A percentile compares a stretch with the other conserved stretches of the same genome.
phyloP scores from a whole-genome alignment of 1,140 invertebrate species.

The Drosophila suzukii region DNA sequence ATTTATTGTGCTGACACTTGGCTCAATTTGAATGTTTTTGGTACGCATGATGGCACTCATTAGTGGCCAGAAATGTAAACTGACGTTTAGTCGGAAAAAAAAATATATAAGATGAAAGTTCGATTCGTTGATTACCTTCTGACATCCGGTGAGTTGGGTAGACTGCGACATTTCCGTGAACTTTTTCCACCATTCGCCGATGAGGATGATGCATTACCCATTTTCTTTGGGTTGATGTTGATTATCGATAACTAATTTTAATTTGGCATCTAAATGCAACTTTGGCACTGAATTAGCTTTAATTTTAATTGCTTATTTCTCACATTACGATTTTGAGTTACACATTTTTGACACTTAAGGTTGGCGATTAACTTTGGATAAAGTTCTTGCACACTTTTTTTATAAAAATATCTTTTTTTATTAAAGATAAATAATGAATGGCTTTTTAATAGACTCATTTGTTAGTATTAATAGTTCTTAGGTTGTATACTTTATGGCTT shows the following conservation, averaged over 20 bases:
- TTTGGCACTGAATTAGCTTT: constrained; percentile 64
- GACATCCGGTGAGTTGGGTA: constrained; percentile 89
- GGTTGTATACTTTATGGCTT: constrained; percentile 23
- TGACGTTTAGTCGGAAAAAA: constrained; percentile 36
- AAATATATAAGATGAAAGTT: constrained; percentile 6
- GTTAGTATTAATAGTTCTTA: neutral
- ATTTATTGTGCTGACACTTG: constrained; percentile 76
- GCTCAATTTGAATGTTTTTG: constrained; percentile 56
- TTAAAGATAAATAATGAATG: constrained; percentile 1
- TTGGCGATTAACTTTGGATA: neutral
- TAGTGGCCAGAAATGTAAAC: constrained; percentile 51
- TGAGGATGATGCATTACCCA: constrained; percentile 86
- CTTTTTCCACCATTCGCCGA: constrained; percentile 70
- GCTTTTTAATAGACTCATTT: constrained; percentile 1
- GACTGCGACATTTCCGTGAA: constrained; percentile 86
- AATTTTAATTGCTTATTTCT: constrained; percentile 3
- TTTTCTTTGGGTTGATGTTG: constrained; percentile 59
- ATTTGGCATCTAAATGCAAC: constrained; percentile 68
- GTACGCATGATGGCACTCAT: constrained; percentile 67
- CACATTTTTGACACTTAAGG: neutral
- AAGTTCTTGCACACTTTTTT: too few relatives aligned
- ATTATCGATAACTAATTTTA: constrained; percentile 43
- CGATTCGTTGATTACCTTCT: constrained; percentile 85
- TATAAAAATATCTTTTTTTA: neutral
- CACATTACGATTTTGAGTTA: constrained; percentile 19